phyloP scores from a whole-genome alignment of 1,140 invertebrate genomes.

The Drosophila watanabei region DNA sequence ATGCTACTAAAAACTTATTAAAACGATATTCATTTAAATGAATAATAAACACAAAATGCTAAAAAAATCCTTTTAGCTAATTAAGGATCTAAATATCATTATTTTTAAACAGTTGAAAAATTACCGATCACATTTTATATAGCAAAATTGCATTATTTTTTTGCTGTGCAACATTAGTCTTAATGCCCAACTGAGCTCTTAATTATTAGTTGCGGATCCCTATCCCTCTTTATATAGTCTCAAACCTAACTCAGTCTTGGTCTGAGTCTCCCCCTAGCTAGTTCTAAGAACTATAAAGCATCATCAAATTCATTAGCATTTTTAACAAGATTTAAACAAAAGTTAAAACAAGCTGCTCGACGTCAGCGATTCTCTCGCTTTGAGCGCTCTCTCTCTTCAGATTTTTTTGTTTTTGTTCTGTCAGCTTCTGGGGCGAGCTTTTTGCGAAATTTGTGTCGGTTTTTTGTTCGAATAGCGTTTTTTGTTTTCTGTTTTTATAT shows the following conservation, averaged over 20 bases:
- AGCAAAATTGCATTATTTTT: neutral
- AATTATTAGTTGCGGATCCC: constrained; percentile 41
- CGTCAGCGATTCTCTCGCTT: constrained; percentile 31
- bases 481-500: neutral
- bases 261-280: neutral
- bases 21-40: neutral
- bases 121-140: neutral
- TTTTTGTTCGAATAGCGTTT: constrained; percentile 18
- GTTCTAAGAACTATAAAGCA: constrained; percentile 43
- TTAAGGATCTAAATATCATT: neutral
- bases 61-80: too few species aligned
- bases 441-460: constrained; percentile 61
- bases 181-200: constrained; percentile 38
- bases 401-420: constrained; percentile 35
- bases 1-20: too few species aligned
- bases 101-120: neutral
- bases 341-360: constrained; percentile 55
- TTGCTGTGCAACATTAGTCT: constrained; percentile 2
- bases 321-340: constrained; percentile 52
- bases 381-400: constrained; percentile 14
- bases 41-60: neutral
- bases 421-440: constrained; percentile 45
- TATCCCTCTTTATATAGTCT: neutral
- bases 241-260: neutral
- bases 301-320: constrained; percentile 70